Evolutionary conservation across 2,797 vertebrate genomes (phyloP).

Genomic region (Naso thynnoides): DNA sequence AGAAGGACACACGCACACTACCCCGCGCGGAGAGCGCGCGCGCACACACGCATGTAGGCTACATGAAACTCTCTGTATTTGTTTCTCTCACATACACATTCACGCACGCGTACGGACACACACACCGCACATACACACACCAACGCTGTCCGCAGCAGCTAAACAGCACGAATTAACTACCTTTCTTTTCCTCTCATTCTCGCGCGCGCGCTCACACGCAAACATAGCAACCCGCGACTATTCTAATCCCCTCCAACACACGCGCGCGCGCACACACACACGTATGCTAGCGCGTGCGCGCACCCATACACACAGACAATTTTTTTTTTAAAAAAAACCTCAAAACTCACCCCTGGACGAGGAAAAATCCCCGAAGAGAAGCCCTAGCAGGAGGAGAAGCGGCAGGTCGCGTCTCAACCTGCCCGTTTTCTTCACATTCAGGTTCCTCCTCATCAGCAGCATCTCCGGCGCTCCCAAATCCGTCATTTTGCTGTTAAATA

Average conservation of each 20-base stretch:
- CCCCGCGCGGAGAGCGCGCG: slow-evolving; percentile 4
- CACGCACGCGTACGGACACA: not conserved
- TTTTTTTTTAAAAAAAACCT: slow-evolving; percentile 34
- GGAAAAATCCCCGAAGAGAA: slow-evolving; percentile 76
- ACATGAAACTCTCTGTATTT: not conserved
- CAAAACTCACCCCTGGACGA: slow-evolving; percentile 79
- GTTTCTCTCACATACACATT: not conserved
- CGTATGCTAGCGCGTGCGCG: not conserved
- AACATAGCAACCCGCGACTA: slow-evolving; percentile 36
- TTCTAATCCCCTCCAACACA: not conserved
- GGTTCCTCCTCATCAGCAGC: slow-evolving; percentile 61
- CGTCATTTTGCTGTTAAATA: slow-evolving; percentile 77
- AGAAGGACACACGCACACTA: slow-evolving; percentile 33
- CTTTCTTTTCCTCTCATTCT: slow-evolving; percentile 23
- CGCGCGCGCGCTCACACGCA: slow-evolving; percentile 37
- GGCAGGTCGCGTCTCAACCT: slow-evolving; percentile 75
- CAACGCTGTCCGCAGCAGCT: slow-evolving; percentile 29
- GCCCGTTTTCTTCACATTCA: slow-evolving; percentile 59
- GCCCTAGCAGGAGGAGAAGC: slow-evolving; percentile 76
- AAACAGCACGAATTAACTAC: slow-evolving; percentile 44
- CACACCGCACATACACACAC: not conserved
- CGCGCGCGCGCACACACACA: slow-evolving; percentile 9
- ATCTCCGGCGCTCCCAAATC: slow-evolving; percentile 73
- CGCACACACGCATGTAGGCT: not conserved
- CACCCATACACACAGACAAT: slow-evolving; percentile 14